Conservation (phyloP, 1,140 invertebrate genomes). For the Macrostomum lignano region DNA sequence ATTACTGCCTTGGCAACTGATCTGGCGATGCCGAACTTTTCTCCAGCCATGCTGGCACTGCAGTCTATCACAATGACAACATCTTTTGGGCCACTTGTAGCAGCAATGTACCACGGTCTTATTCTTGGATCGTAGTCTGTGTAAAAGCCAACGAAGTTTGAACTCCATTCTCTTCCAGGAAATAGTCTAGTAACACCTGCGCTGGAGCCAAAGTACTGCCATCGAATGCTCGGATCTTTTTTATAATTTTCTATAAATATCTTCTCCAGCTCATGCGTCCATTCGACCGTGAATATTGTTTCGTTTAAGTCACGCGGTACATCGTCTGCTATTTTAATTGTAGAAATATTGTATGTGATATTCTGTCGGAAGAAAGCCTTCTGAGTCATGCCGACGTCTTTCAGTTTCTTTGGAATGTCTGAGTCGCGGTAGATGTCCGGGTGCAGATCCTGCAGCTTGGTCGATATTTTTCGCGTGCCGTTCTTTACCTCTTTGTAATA, state of each 20-base stretch:
- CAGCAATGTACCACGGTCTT: constrained; percentile 29
- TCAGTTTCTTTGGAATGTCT: constrained; percentile 21
- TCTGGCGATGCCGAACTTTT: constrained; percentile 28
- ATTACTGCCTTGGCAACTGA: constrained; percentile 28
- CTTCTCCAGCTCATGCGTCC: constrained; percentile 18
- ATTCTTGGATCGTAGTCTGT: constrained; percentile 28
- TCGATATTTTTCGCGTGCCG: too few species aligned
- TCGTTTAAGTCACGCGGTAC: constrained; percentile 20
- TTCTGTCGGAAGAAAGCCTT: constrained; percentile 27
- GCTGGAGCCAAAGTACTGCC: constrained; percentile 30
- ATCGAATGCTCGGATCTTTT: constrained; percentile 15
- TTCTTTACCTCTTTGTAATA: constrained; percentile 10
- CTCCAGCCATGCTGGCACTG: constrained; percentile 17
- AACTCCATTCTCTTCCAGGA: constrained; percentile 28
- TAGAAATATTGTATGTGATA: constrained; percentile 19
- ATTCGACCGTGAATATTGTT: constrained; percentile 20
- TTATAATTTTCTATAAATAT: constrained; percentile 19
- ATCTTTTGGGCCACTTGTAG: constrained; percentile 29
- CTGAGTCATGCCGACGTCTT: too few species aligned
- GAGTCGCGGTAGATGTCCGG: constrained; percentile 21
- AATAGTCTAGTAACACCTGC: constrained; percentile 24
- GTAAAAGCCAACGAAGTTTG: constrained; percentile 30
- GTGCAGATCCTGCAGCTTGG: constrained; percentile 15
- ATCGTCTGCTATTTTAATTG: constrained; percentile 29
- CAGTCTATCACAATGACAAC: constrained; percentile 29